Conservation (phyloP, 2,888 invertebrate species). For the Cataglyphis livida region DNA sequence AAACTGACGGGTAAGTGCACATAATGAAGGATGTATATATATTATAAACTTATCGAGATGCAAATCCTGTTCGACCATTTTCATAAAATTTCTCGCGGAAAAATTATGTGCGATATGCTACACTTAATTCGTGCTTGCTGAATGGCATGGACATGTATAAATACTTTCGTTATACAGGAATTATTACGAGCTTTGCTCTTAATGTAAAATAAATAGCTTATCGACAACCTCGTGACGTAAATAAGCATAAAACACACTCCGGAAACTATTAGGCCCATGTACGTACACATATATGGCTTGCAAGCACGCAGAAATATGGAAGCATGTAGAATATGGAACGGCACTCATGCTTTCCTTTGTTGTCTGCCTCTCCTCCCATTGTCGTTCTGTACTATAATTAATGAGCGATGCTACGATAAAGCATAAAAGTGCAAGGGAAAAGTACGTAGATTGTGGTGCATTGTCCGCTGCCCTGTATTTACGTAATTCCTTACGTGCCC, state of each 20-base stretch:
- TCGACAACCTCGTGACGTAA: slow-evolving; percentile 12
- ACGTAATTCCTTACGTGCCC: slow-evolving; percentile 28
- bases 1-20: slow-evolving; percentile 32
- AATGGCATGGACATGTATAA: background rate
- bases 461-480: slow-evolving; percentile 46
- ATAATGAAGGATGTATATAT: background rate
- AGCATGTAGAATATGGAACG: slow-evolving; percentile 31
- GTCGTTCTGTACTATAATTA: slow-evolving; percentile 45
- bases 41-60: slow-evolving; percentile 7
- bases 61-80: background rate
- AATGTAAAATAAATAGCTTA: slow-evolving; percentile 13
- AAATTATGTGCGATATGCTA: background rate
- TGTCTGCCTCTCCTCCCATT: slow-evolving; percentile 48
- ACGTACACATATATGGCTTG: background rate
- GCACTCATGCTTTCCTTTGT: slow-evolving; percentile 24
- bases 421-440: slow-evolving; percentile 43
- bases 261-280: slow-evolving; percentile 30
- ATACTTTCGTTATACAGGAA: slow-evolving; percentile 5
- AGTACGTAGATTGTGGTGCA: slow-evolving; percentile 36
- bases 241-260: slow-evolving; percentile 26
- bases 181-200: background rate
- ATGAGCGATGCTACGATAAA: slow-evolving; percentile 46
- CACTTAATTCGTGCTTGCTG: background rate
- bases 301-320: slow-evolving; percentile 41
- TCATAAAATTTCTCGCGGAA: background rate